phyloP scores from a whole-genome alignment of 2,888 invertebrate genomes.

The Lamellibrachia satsuma region DNA sequence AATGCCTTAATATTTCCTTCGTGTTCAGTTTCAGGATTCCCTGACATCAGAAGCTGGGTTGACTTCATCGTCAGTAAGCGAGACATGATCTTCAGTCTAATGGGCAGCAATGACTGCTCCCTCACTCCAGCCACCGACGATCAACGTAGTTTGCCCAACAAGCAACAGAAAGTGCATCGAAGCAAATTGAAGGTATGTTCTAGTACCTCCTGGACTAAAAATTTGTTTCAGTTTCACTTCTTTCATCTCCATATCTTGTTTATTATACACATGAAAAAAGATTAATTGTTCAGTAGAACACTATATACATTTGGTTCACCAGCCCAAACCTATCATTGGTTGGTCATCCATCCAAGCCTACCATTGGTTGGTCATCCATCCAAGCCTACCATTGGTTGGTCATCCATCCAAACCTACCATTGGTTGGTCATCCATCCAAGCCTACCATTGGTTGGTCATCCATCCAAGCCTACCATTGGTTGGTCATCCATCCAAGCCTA shows the following conservation, averaged over 20 bases:
- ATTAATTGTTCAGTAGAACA: not conserved
- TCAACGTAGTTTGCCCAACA: not conserved
- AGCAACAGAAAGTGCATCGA: not conserved
- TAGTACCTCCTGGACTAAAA: not conserved
- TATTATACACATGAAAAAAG: not conserved
- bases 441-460: too few relatives aligned
- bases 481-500: too few relatives aligned
- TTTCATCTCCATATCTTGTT: not conserved
- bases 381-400: too few relatives aligned
- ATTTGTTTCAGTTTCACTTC: not conserved
- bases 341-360: too few relatives aligned
- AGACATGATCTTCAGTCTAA: not conserved
- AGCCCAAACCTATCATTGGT: too few relatives aligned
- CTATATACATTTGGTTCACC: too few relatives aligned
- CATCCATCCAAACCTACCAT: too few relatives aligned
- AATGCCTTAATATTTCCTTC: not conserved
- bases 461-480: too few relatives aligned
- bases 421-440: too few relatives aligned
- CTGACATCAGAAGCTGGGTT: not conserved
- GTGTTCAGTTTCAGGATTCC: not conserved
- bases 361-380: too few relatives aligned
- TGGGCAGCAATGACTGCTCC: not conserved
- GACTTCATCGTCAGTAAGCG: conserved; percentile 17
- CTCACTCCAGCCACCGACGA: not conserved
- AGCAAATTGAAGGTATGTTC: not conserved